Evolutionary conservation across 1,140 invertebrate species (phyloP).

Genomic region (Paralvinella palmiformis): DNA sequence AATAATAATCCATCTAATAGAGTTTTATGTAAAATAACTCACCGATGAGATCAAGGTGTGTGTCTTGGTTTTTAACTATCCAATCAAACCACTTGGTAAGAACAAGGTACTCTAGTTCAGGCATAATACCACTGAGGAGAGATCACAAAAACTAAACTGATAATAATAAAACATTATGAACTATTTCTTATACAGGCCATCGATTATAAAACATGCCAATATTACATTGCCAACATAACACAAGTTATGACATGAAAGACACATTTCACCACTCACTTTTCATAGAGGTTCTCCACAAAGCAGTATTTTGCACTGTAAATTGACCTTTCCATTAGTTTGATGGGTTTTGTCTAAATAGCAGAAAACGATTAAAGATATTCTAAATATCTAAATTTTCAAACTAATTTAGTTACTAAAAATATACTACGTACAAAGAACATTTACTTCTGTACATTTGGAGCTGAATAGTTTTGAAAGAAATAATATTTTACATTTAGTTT

Average conservation of each 20-base stretch:
- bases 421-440: no score
- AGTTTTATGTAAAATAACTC: slow-evolving; percentile 28
- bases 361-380: no score
- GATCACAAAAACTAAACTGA: not conserved
- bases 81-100: slow-evolving; percentile 81
- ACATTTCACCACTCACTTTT: slow-evolving; percentile 33
- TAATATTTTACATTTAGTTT: no score
- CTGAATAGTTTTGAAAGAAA: no score
- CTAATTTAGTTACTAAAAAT: no score
- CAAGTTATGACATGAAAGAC: not conserved
- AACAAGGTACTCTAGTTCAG: slow-evolving; percentile 61
- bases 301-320: slow-evolving; percentile 78
- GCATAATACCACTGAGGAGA: slow-evolving; percentile 52
- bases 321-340: slow-evolving; percentile 85
- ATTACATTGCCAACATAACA: not conserved
- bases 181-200: not conserved
- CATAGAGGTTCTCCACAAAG: slow-evolving; percentile 73
- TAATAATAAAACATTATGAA: not conserved
- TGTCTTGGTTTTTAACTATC: slow-evolving; percentile 60
- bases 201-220: not conserved
- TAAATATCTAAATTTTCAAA: no score
- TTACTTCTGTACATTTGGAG: no score
- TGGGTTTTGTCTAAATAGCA: slow-evolving; percentile 45
- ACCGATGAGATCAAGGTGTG: slow-evolving; percentile 76
- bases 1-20: not conserved